Evolutionary conservation across 2,113 vertebrate species (phyloP), one percentile per base, ranked within the genome.

Genomic region (Clinocottus analis): DNA sequence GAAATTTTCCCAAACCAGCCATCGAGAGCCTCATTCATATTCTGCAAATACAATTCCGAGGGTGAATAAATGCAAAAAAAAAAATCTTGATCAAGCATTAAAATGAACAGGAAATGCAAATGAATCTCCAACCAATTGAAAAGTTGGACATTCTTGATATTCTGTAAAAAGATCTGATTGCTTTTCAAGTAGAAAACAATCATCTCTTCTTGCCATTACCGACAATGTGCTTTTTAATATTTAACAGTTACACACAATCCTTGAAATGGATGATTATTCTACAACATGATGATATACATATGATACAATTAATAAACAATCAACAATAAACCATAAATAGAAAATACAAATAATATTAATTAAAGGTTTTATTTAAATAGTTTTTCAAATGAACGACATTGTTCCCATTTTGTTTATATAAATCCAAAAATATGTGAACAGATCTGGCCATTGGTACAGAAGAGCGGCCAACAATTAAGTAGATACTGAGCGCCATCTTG

Each of bases 401-500:
- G 37, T 47, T 7, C 45, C 3, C 35, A 45, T 39, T 71, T 71
- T 55, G 27, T 47, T 7, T 21, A 7, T 3, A 72, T 16, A 47
- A 69, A 55, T 19, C 0, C 51, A 37, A 55, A 59, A 7, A 17
- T 41, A 56, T 19, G 39, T 65, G 3, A 53, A 10, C 39, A 11
- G 0, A 75, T 19, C 1, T 61, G 6, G 0, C 1, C 19, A 29
- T 27, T 53, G 7, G 14, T n/a, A 7, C 37, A 29, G 25, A 69
- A 16, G 4, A 49, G 6, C 9, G 12, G 33, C 11, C 19, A 27
- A 71, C 61, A 6, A 59, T 37, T 23, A 72, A 73, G 45, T 85
- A 45, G 56, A 55, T 16, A 12, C 4, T 35, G 16, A 64, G 2
- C 69, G 5, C 83, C 89, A 85, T 43, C 87, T 88, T 73, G 85